phyloP scores from a whole-genome alignment of 2,888 invertebrate genomes.

The Monoplex corrugatus region DNA sequence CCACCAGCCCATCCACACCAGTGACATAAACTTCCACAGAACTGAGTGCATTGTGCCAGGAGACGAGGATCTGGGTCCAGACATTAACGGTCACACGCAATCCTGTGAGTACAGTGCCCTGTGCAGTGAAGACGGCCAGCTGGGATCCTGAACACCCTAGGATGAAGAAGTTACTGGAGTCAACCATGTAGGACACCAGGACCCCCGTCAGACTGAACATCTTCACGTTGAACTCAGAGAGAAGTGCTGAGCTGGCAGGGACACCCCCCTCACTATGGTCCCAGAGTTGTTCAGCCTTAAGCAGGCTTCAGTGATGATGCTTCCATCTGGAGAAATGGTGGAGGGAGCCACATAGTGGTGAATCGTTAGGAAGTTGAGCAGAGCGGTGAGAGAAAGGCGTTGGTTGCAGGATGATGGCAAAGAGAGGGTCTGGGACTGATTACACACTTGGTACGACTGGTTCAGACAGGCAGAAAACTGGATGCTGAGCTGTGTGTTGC shows the following conservation, averaged over 20 bases:
- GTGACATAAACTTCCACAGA: slow-evolving; percentile 65
- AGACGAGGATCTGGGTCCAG: slow-evolving; percentile 69
- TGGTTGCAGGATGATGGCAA: slow-evolving; percentile 58
- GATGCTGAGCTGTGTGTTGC: slow-evolving; percentile 43
- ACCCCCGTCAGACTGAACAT: slow-evolving; percentile 61
- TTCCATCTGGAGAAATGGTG: slow-evolving; percentile 47
- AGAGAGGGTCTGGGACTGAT: slow-evolving; percentile 15
- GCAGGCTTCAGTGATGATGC: slow-evolving; percentile 59
- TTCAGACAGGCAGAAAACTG: slow-evolving; percentile 34
- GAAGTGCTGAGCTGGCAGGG: slow-evolving; percentile 60
- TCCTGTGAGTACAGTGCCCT: slow-evolving; percentile 54
- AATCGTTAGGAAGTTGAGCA: slow-evolving; percentile 53
- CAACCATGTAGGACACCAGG: slow-evolving; percentile 60
- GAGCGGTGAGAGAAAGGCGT: slow-evolving; percentile 54
- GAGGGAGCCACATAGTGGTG: slow-evolving; percentile 20
- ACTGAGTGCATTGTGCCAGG: slow-evolving; percentile 57
- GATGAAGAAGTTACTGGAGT: slow-evolving; percentile 54
- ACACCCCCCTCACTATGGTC: slow-evolving; percentile 54
- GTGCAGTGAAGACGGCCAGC: slow-evolving; percentile 52
- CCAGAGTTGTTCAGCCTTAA: slow-evolving; percentile 61
- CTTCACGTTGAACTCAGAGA: slow-evolving; percentile 68
- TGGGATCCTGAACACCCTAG: slow-evolving; percentile 56
- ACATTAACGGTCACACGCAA: slow-evolving; percentile 57
- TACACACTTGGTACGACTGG: slow-evolving; percentile 26
- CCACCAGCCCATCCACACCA: slow-evolving; percentile 55